A percentile compares a stretch with the other conserved stretches of the same genome.
These are phyloP conservation scores for Boulengeromyrus knoepffleri DNA, from an alignment of 2,113 vertebrate species.

Conservation along the genomic window DNA sequence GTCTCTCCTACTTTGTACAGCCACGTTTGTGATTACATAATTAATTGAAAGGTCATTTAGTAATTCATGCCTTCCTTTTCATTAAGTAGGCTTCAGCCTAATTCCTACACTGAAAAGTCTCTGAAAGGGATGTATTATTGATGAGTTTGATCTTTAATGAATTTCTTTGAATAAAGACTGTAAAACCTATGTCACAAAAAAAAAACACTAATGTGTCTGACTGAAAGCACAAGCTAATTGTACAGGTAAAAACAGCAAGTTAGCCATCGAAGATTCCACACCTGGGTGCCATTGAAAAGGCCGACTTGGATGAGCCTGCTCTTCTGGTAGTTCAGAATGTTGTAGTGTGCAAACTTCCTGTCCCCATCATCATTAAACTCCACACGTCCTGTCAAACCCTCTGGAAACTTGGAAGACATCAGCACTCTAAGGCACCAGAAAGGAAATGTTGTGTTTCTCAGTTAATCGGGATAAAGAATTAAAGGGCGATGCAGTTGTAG, in stretches of 20 bases:
- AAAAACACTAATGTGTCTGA: neutral
- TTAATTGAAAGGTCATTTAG: neutral
- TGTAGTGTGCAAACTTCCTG: slow-evolving; percentile 93
- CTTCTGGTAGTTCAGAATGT: slow-evolving; percentile 95
- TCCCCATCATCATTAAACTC: slow-evolving; percentile 97
- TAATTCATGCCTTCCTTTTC: neutral
- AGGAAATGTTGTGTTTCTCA: neutral
- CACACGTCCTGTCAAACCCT: slow-evolving; percentile 86
- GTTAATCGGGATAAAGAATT: neutral
- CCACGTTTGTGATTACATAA: neutral
- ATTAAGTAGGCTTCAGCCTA: neutral
- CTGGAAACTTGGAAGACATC: slow-evolving; percentile 92
- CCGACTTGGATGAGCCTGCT: slow-evolving; percentile 89
- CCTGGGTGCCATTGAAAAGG: slow-evolving; percentile 89
- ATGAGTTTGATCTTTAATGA: neutral
- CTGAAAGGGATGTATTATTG: neutral
- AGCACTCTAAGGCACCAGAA: slow-evolving; percentile 67
- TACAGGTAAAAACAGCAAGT: neutral
- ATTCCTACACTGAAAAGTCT: neutral
- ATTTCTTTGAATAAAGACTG: neutral
- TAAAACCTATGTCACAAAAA: neutral
- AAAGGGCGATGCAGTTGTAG: neutral
- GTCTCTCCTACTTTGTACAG: neutral
- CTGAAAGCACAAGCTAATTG: neutral
- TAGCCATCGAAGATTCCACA: slow-evolving; percentile 37